Conservation (phyloP, 2,797 vertebrate species). For the Gallirallus australis region DNA sequence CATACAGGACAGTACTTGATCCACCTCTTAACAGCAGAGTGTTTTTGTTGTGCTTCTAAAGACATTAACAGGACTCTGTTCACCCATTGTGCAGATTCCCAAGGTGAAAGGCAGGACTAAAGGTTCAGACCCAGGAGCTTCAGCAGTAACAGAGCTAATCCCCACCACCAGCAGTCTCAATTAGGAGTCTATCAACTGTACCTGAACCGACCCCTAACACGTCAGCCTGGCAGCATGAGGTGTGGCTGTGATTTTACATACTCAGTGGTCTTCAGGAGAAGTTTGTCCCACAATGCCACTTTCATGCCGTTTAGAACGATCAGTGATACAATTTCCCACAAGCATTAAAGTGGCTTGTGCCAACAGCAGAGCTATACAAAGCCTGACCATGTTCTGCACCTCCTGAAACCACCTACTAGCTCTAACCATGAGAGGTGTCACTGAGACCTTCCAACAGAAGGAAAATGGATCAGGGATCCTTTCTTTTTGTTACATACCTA, state of each 20-base stretch:
- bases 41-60: background rate
- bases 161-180: background rate
- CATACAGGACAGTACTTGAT: background rate
- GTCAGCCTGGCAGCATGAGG: background rate
- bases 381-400: accelerated
- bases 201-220: background rate
- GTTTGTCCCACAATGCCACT: background rate
- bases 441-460: background rate
- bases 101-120: background rate
- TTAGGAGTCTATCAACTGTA: background rate
- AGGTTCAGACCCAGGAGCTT: background rate
- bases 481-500: slow-evolving; percentile 79
- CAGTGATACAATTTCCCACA: accelerated
- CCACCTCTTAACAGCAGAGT: background rate
- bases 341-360: background rate
- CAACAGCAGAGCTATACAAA: background rate
- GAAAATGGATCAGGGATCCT: accelerated
- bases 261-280: background rate
- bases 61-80: background rate
- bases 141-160: background rate
- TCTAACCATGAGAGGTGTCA: background rate
- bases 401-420: background rate
- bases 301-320: background rate
- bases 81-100: background rate
- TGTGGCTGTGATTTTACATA: background rate